phyloP scores from a whole-genome alignment of 2,113 vertebrate genomes.

The Ceyx margarethae region DNA sequence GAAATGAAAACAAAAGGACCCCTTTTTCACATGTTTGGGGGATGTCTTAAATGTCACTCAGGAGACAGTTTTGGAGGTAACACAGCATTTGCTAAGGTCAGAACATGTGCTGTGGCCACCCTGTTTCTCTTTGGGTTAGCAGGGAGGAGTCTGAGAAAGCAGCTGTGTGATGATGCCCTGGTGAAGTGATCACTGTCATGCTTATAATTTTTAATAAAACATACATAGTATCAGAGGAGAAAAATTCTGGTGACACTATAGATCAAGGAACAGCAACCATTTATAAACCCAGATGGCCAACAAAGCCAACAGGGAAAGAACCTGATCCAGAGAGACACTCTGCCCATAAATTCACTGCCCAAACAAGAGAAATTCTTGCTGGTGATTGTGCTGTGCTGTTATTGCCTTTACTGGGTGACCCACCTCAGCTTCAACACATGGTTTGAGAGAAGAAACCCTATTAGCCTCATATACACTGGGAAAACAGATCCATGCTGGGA shows the following conservation, averaged over 20 bases:
- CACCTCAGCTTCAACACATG: not conserved
- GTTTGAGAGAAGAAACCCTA: not conserved
- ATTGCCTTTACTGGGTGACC: not conserved
- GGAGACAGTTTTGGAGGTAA: not conserved
- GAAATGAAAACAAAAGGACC: not conserved
- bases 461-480: not conserved
- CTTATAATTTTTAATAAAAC: conserved; percentile 21
- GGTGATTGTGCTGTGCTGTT: not conserved
- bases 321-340: not conserved
- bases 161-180: not conserved
- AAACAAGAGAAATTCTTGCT: not conserved
- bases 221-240: not conserved
- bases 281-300: not conserved
- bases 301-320: conserved; percentile 5
- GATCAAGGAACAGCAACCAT: not conserved
- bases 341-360: not conserved
- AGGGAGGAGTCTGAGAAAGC: not conserved
- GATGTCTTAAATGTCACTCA: not conserved
- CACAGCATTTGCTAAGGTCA: not conserved
- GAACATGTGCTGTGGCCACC: not conserved
- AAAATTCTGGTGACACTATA: not conserved
- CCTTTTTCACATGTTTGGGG: not conserved
- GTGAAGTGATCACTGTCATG: not conserved
- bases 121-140: not conserved
- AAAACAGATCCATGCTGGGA: not conserved